Evolutionary conservation across 2,113 vertebrate genomes (phyloP), one percentile per base, ranked within the genome.

Genomic region (Prunella himalayana): DNA sequence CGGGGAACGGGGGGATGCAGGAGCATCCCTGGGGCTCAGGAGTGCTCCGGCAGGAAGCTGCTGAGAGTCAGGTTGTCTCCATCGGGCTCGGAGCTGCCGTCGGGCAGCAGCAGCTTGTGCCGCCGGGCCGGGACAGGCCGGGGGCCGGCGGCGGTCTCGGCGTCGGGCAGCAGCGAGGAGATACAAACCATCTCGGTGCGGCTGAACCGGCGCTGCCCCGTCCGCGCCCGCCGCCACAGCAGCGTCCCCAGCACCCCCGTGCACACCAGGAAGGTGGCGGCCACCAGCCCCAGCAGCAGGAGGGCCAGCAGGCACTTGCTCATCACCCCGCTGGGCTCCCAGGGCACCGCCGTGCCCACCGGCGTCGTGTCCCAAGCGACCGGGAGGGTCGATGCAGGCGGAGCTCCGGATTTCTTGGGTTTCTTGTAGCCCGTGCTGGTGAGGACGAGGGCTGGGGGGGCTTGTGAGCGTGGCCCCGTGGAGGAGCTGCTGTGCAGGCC

Each of bases 171-270:
- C 88, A 99, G 97, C 18, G 98, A 69, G 0, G 99, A 99, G 96
- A 99, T 99, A 54, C 99, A 99, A 76, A 98, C 97, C 99, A 99
- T 98, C 98, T 99, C 99, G 0, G 98, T 99, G 59, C 17, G 97
- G 33, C 89, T 94, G 51, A 95, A 53, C 13, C 21, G 95, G 17
- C 45, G 97, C 24, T 1, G 86, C 33, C 88, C 98, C 92, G 35
- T 93, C 65, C 97, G 97, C 12, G 18, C 50, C 91, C 97, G 96
- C 35, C 97, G 71, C 92, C 98, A 99, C 11, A 99, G 98, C 94
- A 98, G 98, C 66, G 95, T 13, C 0, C 97, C 99, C 77, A 99
- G 97, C 65, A 98, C 89, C 19, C 98, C 97, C 1, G 99, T 98
- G 66, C 96, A 93, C 51, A 98, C 92, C 6, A 99, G 97, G 97